Percentiles rank a stretch among this genome's conserved stretches.
phyloP scores from a whole-genome alignment of 2,113 vertebrate species.

The Pitta sordida region DNA sequence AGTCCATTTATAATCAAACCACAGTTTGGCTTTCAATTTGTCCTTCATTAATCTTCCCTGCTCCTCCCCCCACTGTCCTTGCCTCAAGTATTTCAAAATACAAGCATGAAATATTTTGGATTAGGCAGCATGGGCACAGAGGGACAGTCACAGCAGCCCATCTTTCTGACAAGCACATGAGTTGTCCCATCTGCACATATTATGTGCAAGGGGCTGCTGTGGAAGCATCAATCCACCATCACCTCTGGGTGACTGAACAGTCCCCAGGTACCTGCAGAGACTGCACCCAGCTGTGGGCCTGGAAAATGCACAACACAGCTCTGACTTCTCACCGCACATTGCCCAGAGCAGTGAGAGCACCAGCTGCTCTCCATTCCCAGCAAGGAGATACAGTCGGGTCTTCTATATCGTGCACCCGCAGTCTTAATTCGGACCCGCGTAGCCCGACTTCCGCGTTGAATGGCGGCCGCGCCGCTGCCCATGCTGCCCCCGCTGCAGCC shows the following conservation, averaged over 20 bases:
- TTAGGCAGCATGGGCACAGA: neutral
- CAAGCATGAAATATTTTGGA: neutral
- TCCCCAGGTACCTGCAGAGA: neutral
- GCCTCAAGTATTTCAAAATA: neutral
- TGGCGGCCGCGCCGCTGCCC: too few relatives aligned
- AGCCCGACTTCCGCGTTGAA: too few relatives aligned
- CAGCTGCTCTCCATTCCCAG: neutral
- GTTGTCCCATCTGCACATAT: fast-evolving
- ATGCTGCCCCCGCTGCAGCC: too few relatives aligned
- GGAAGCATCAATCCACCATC: neutral
- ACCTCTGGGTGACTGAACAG: neutral
- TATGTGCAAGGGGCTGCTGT: neutral
- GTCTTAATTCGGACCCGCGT: too few relatives aligned
- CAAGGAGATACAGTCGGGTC: neutral
- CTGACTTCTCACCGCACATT: neutral
- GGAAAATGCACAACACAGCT: neutral
- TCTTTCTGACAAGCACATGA: neutral
- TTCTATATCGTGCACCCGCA: too few relatives aligned
- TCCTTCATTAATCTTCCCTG: neutral
- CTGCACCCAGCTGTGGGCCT: neutral
- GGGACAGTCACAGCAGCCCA: neutral
- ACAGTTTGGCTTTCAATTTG: neutral
- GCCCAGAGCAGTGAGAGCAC: neutral
- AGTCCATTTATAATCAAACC: neutral
- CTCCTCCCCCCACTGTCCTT: neutral